A percentile compares a stretch with the other conserved stretches of the same genome.
phyloP scores from a whole-genome alignment of 2,888 invertebrate species.

The Malthinus seriepunctatus region DNA sequence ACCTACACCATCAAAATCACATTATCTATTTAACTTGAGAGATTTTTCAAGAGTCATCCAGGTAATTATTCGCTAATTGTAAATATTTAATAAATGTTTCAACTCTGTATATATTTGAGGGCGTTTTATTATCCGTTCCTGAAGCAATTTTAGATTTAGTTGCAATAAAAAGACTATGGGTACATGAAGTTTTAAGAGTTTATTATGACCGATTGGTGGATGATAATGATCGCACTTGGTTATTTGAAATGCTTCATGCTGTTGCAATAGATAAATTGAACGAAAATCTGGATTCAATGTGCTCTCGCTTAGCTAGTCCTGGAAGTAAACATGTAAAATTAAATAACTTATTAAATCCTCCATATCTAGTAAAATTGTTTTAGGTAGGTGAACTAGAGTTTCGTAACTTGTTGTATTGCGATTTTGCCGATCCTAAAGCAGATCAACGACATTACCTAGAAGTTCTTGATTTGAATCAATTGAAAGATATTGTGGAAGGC shows the following conservation, averaged over 20 bases:
- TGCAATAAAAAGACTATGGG: constrained; percentile 91
- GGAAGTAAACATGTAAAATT: constrained; percentile 27
- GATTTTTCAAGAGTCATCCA: constrained; percentile 92
- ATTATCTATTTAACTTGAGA: constrained; percentile 92
- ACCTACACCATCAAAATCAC: constrained; percentile 92
- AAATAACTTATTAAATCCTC: too few relatives aligned
- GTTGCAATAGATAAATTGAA: constrained; percentile 65
- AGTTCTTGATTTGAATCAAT: constrained; percentile 78
- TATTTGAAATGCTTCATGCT: constrained; percentile 69
- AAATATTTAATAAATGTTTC: too few relatives aligned
- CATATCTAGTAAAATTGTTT: neutral
- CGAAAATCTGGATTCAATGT: constrained; percentile 70
- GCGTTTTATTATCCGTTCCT: constrained; percentile 88
- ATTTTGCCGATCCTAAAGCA: constrained; percentile 93
- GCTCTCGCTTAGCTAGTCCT: constrained; percentile 65
- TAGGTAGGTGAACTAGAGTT: constrained; percentile 81
- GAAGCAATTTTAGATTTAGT: constrained; percentile 85
- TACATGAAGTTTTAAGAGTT: constrained; percentile 90
- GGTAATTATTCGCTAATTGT: too few relatives aligned
- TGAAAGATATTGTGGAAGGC: constrained; percentile 82
- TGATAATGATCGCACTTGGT: constrained; percentile 79
- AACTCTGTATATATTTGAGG: constrained; percentile 52
- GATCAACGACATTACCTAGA: constrained; percentile 88
- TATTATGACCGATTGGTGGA: constrained; percentile 92
- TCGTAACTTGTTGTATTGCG: constrained; percentile 88